Conservation (phyloP, 2,113 vertebrate species). For the Nothocercus julius region DNA sequence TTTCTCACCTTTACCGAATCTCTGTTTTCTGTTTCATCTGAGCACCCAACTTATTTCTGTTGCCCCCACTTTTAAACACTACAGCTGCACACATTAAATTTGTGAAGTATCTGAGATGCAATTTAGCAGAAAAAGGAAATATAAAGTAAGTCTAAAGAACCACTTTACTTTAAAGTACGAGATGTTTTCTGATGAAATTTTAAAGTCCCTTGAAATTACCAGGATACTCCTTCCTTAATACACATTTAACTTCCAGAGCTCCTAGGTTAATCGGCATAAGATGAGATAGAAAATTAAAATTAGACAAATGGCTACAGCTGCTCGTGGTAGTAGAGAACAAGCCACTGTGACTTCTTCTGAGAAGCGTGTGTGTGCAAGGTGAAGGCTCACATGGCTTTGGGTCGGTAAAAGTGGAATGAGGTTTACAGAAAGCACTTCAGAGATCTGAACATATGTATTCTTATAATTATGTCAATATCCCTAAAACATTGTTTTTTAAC, state of each 20-base stretch:
- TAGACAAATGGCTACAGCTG: neutral
- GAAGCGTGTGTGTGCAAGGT: neutral
- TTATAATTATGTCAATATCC: neutral
- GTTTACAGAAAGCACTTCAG: neutral
- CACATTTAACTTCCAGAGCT: neutral
- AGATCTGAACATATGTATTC: too few species aligned
- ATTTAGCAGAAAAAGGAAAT: neutral
- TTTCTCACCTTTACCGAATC: conserved; percentile 7
- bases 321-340: neutral
- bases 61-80: neutral
- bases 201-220: neutral
- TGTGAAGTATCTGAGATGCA: neutral
- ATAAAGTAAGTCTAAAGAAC: neutral
- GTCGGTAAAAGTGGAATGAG: neutral
- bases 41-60: neutral
- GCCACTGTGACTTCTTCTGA: neutral
- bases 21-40: neutral
- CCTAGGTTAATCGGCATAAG: neutral
- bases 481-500: neutral
- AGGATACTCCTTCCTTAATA: neutral
- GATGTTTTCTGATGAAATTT: neutral
- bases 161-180: neutral
- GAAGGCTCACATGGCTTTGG: neutral
- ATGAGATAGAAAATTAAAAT: neutral
- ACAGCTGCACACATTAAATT: neutral